phyloP scores from a whole-genome alignment of 2,888 invertebrate species.

The Hemicrepidius hirtus region DNA sequence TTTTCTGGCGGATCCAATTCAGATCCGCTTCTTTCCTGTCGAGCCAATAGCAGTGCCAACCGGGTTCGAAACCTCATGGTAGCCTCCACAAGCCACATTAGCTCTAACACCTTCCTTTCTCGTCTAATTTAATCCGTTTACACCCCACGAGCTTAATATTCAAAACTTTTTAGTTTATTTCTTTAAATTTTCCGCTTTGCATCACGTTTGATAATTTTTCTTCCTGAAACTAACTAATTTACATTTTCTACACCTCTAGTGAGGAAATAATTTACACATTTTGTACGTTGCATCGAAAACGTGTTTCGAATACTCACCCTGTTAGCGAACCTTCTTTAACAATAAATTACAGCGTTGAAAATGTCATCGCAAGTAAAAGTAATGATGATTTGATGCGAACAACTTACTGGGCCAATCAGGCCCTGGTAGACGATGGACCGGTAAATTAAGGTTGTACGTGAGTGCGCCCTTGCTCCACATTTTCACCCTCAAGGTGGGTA shows the following conservation, averaged over 20 bases:
- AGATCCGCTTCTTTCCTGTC: too few relatives aligned
- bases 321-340: constrained; percentile 24
- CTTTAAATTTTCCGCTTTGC: not conserved
- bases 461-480: constrained; percentile 37
- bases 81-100: too few relatives aligned
- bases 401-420: constrained; percentile 45
- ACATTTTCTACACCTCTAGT: constrained; percentile 28
- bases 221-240: constrained; percentile 10
- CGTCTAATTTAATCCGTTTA: too few relatives aligned
- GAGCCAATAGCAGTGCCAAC: too few relatives aligned
- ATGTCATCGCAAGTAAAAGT: constrained; percentile 58
- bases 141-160: too few relatives aligned
- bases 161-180: too few relatives aligned
- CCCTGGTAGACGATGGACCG: constrained; percentile 39
- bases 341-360: constrained; percentile 54
- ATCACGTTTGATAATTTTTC: not conserved
- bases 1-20: too few relatives aligned
- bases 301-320: constrained; percentile 47
- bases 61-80: too few relatives aligned
- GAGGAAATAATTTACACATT: constrained; percentile 45
- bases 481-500: constrained; percentile 31
- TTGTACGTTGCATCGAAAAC: constrained; percentile 44
- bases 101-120: too few relatives aligned
- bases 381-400: constrained; percentile 58
- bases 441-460: constrained; percentile 50